Conservation (phyloP, 2,113 vertebrate genomes). For the Ophthalmolycus amberensis region DNA sequence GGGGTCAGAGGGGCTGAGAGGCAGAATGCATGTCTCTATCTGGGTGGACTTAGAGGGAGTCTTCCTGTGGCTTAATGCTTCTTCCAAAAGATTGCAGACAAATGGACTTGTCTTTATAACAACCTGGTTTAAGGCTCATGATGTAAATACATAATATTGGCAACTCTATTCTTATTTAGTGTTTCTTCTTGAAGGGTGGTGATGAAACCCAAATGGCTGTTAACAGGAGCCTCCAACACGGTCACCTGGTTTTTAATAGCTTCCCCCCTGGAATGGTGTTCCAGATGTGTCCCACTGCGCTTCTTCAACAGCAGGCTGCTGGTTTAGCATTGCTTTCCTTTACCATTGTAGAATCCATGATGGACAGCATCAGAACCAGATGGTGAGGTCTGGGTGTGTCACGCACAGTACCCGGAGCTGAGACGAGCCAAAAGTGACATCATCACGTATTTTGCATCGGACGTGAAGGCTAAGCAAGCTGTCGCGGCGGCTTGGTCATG, state of each 20-base stretch:
- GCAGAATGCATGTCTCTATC: slow-evolving; percentile 6
- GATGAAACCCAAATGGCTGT: background rate
- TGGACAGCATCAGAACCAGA: background rate
- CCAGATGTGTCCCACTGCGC: background rate
- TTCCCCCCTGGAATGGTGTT: background rate
- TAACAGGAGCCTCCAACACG: background rate
- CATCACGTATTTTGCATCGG: too few relatives aligned
- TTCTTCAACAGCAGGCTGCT: background rate
- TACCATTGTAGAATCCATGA: background rate
- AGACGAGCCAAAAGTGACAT: too few relatives aligned
- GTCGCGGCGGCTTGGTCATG: too few relatives aligned
- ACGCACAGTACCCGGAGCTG: too few relatives aligned
- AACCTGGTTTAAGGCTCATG: background rate
- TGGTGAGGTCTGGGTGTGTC: too few relatives aligned
- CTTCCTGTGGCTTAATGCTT: slow-evolving; percentile 7
- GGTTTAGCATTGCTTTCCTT: background rate
- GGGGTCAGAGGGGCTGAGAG: slow-evolving; percentile 18
- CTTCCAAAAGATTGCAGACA: slow-evolving; percentile 14
- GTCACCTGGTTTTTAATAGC: background rate
- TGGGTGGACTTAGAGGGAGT: slow-evolving; percentile 6
- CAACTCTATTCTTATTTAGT: background rate
- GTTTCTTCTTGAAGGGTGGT: background rate
- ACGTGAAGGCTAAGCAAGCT: too few relatives aligned
- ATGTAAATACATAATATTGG: background rate
- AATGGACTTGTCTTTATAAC: slow-evolving; percentile 28